Conservation (phyloP, 2,888 invertebrate species). For the Eupithecia inturbata region DNA sequence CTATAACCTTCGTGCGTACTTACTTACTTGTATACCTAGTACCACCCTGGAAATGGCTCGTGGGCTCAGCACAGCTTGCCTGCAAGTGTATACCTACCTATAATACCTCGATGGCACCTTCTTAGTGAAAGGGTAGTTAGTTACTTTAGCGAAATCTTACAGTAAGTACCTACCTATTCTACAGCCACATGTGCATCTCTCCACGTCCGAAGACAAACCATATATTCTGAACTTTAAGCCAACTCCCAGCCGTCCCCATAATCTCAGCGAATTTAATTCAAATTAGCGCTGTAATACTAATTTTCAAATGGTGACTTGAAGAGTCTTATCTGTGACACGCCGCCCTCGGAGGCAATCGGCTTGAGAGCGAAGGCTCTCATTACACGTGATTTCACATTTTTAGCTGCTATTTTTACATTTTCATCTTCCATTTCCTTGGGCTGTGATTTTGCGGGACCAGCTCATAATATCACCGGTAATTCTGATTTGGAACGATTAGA, state of each 20-base stretch:
- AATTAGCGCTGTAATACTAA: slow-evolving; percentile 62
- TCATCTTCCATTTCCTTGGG: background rate
- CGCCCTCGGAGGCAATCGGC: slow-evolving; percentile 11
- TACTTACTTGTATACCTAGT: too few relatives aligned
- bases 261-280: slow-evolving; percentile 66
- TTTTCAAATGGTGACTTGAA: slow-evolving; percentile 43
- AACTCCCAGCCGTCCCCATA: slow-evolving; percentile 48
- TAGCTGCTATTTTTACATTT: slow-evolving; percentile 1
- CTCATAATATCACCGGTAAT: background rate
- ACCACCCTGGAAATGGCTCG: too few relatives aligned
- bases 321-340: slow-evolving; percentile 34
- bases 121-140: too few relatives aligned
- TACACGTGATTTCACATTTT: slow-evolving; percentile 30
- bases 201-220: slow-evolving; percentile 27
- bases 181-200: background rate
- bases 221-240: slow-evolving; percentile 36
- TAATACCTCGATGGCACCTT: too few relatives aligned
- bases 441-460: background rate
- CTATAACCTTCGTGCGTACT: too few relatives aligned
- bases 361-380: slow-evolving; percentile 15
- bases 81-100: too few relatives aligned
- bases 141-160: too few relatives aligned
- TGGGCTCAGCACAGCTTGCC: too few relatives aligned
- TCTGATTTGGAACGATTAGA: background rate
- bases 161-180: background rate